Evolutionary conservation across 2,797 vertebrate species (phyloP), one percentile per base, ranked within the genome.

Genomic region (Mormyrops attenuatus): DNA sequence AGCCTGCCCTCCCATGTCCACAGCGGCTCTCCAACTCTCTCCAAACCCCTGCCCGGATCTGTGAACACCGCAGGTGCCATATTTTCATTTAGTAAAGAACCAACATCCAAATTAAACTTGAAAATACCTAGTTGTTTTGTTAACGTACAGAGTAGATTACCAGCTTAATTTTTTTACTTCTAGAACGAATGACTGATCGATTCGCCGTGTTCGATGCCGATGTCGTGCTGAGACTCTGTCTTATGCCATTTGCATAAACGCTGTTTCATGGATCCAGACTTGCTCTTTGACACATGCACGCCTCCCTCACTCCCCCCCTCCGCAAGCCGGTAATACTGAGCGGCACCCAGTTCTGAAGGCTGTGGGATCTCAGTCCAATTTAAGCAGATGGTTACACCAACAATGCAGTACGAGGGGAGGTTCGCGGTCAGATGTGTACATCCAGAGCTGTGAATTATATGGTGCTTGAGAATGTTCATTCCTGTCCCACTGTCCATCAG

Each of bases 211-310:
- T 95, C 93, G 95, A 96, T 95, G 95, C 94, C 94, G 93, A 95
- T 95, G 92, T 95, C 92, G 94, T 95, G 95, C 94, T 95, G 93
- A 94, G 95, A 95, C 96, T 95, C 94, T 96, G 94, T 96, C 93
- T 96, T 95, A 94, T 93, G 88, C 94, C 94, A 95, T 96, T 96
- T 96, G 95, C 96, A 96, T 96, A 97, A 97, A 97, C 94, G 94
- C 94, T 89, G 94, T 96, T 96, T 96, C 95, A 96, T 96, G 93
- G 53, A 87, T 55, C 52, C 13, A 5, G 86, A 52, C 38, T 60
- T 9, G 86, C 3, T 87, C 86, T 57, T 60, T 87, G 17, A 17
- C 22, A 85, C 47, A 52, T 30, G 22, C 47, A 5, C 1, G 0
- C 82, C 20, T 20, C 20, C 57, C 57, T 60, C 26, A 30, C 26